Evolutionary conservation across 1,140 invertebrate species (phyloP), one percentile per base, ranked within the genome.

Genomic region (Hycleus cichorii): DNA sequence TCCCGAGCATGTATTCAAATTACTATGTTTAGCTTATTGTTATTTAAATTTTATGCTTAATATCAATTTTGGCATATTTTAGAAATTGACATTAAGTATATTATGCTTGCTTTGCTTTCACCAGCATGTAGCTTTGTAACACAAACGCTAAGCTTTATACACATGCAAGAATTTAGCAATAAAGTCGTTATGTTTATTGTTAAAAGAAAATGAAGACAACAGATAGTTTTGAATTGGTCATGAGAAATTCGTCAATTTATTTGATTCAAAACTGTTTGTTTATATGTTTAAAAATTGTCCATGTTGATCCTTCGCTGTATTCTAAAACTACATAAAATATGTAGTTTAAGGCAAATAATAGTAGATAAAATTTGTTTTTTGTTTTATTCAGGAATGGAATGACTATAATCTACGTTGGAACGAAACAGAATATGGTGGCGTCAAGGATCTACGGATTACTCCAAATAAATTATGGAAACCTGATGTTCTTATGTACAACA

Each of bases 401-500:
- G 97, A 98, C 76, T 91, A 94, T 78, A 98, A 98, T 80, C 83
- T 99, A 71, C 85, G 89, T 74, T 99, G 97, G 97, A 95, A 98
- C 77, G 86, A 88, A 65, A 87, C 87, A 55, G 94, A 98, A 72
- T 98, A 93, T 76, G 95, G 94, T 44, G 93, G 93, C 51, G 93
- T 99, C n/a, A 89, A 89, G 75, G 91, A 95, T 76, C 85, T 99
- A 63, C 81, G 95, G 72, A 95, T 99, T 77, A 93, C 95, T 62
- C 93, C 94, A 55, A 89, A 93, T 75, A 87, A 91, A 76, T 84
- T 99, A 72, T 99, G 97, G 97, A 97, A 95, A 80, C 97, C 97
- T 65, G 96, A 98, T 78, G 93, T 98, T 66, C 91, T 98, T 69
- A 96, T 99, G 88, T 98, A 98, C 81, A 98, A 99, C 85, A 96